These are phyloP conservation scores for Serripes groenlandicus DNA, from an alignment of 2,888 invertebrate species.

Conservation along the genomic window DNA sequence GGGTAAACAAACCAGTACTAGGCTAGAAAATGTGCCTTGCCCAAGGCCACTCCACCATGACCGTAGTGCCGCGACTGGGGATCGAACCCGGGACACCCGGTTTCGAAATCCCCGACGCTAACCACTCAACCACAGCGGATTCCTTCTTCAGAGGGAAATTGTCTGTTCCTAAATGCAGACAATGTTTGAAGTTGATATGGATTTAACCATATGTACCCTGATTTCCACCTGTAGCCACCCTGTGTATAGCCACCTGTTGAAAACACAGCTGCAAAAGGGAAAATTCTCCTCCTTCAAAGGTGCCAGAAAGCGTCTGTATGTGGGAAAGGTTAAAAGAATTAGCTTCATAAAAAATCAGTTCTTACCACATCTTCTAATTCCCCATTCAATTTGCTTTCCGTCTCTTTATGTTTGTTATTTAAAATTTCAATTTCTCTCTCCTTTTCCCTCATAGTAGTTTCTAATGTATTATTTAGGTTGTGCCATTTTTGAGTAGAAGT, in stretches of 20 bases:
- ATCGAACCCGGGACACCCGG: no score
- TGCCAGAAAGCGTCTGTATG: no score
- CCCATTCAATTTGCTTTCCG: constrained; percentile 66
- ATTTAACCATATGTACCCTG: background rate
- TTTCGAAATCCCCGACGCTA: no score
- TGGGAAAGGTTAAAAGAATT: no score
- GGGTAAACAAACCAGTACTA: no score
- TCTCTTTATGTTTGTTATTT: constrained; percentile 75
- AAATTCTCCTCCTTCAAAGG: no score
- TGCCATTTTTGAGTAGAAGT: constrained; percentile 84
- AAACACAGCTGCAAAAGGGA: background rate
- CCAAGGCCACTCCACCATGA: no score
- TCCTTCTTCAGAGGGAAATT: no score
- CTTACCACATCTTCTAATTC: constrained; percentile 80
- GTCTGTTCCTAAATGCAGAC: no score
- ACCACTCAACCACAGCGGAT: no score
- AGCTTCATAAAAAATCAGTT: constrained; percentile 12
- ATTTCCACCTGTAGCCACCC: background rate
- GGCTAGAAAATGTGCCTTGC: no score
- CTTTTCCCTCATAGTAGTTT: constrained; percentile 73
- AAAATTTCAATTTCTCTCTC: constrained; percentile 79
- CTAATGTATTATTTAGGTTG: constrained; percentile 80
- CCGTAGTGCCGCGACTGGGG: no score
- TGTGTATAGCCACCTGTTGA: background rate
- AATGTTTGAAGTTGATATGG: background rate